Conservation (phyloP, 2,888 invertebrate species). For the Campoplex capitator region DNA sequence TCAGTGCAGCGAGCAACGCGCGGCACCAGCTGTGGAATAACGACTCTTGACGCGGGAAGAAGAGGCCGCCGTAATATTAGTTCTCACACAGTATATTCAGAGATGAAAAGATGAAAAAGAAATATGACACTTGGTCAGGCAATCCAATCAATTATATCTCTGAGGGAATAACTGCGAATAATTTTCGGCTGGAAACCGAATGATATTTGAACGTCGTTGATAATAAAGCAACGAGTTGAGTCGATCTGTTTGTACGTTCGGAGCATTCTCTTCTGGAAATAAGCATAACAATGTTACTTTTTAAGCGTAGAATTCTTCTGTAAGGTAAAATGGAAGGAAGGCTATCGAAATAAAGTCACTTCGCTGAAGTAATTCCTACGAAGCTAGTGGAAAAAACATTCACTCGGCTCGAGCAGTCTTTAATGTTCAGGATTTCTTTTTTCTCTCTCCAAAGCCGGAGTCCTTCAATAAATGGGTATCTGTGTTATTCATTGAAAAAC, state of each 20-base stretch:
- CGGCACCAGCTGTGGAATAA: conserved; percentile 12
- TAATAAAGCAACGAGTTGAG: neutral
- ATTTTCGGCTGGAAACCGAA: too few relatives aligned
- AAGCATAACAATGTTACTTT: too few relatives aligned
- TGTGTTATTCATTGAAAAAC: conserved; percentile 7
- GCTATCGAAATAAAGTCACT: neutral
- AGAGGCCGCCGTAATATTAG: conserved; percentile 3
- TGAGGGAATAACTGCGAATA: conserved; percentile 4
- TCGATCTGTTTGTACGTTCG: neutral
- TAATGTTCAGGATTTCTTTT: neutral
- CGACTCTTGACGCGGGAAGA: conserved; percentile 41
- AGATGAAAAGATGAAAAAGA: conserved; percentile 3
- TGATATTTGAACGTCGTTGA: neutral
- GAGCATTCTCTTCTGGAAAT: neutral
- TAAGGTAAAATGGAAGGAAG: neutral
- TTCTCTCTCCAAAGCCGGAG: neutral
- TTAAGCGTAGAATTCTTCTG: neutral
- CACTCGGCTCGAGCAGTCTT: neutral
- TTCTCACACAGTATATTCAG: neutral
- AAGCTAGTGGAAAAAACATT: neutral
- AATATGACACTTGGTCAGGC: conserved; percentile 24
- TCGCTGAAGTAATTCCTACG: neutral
- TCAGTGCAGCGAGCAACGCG: conserved; percentile 27
- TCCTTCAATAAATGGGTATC: neutral
- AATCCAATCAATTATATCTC: conserved; percentile 50